Percentiles rank a stretch among this genome's conserved stretches.
Evolutionary conservation across 1,140 invertebrate species (phyloP).

Genomic region (Asbolus verrucosus): DNA sequence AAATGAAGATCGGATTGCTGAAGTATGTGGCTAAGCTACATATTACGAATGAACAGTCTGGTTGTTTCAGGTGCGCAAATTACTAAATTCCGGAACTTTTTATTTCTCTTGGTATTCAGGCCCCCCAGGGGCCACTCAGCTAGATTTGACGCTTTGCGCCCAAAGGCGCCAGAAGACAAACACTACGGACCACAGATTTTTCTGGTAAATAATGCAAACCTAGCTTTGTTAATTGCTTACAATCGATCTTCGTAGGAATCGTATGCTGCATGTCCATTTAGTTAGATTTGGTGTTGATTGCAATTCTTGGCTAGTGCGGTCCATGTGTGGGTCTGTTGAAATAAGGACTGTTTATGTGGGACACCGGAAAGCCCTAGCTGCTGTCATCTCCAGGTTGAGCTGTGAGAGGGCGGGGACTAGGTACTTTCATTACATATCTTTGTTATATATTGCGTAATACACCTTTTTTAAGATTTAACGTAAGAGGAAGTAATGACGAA

Average conservation of each 20-base stretch:
- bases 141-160: slow-evolving; percentile 94
- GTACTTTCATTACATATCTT: slow-evolving; percentile 56
- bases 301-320: slow-evolving; percentile 89
- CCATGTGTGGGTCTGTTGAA: slow-evolving; percentile 96
- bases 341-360: slow-evolving; percentile 96
- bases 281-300: slow-evolving; percentile 90
- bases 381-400: slow-evolving; percentile 94
- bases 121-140: slow-evolving; percentile 49
- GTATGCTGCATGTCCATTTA: slow-evolving; percentile 92
- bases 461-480: slow-evolving; percentile 83
- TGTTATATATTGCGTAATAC: slow-evolving; percentile 34
- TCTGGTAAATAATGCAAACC: slow-evolving; percentile 75
- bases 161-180: slow-evolving; percentile 84
- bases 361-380: slow-evolving; percentile 90
- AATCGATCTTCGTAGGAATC: slow-evolving; percentile 85
- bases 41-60: not conserved
- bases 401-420: slow-evolving; percentile 96
- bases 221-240: slow-evolving; percentile 40
- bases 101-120: slow-evolving; percentile 88
- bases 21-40: slow-evolving; percentile 66
- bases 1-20: slow-evolving; percentile 82
- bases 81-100: slow-evolving; percentile 96
- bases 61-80: slow-evolving; percentile 75
- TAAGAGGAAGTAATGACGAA: slow-evolving; percentile 98
- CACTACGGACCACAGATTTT: slow-evolving; percentile 93